Evolutionary conservation across 92 coral and sea anemone species (phyloP).

Genomic region (Porites evermanni): DNA sequence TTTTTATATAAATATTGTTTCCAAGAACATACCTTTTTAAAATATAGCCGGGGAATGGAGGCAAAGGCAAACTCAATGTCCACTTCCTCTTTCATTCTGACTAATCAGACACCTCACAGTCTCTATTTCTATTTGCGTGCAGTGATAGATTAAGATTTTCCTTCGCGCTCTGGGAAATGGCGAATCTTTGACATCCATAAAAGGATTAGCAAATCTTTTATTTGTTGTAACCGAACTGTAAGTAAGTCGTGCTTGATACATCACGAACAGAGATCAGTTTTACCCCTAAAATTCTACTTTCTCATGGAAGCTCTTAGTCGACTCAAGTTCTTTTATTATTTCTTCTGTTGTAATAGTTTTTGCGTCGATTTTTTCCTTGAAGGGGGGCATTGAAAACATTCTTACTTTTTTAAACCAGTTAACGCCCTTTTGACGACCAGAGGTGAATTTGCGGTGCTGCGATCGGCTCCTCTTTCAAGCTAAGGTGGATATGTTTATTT

Average conservation of each 20-base stretch:
- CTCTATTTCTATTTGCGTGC: not conserved
- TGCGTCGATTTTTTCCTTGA: not conserved
- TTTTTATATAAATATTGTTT: not conserved
- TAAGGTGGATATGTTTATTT: not conserved
- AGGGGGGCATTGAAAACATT: conserved; percentile 40
- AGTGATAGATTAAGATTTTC: not conserved
- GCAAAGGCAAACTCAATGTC: not conserved
- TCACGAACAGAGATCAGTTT: conserved; percentile 11
- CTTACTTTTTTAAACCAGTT: conserved; percentile 44
- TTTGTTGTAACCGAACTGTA: not conserved
- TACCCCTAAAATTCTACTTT: no score
- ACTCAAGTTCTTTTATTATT: not conserved
- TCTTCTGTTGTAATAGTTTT: not conserved
- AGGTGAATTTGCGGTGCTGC: not conserved
- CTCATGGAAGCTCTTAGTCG: no score
- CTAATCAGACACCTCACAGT: not conserved
- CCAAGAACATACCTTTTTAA: not conserved
- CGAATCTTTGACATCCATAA: conserved; percentile 9
- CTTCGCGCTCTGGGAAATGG: conserved; percentile 15
- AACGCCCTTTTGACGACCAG: not conserved
- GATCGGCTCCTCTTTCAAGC: not conserved
- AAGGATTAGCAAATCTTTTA: conserved; percentile 24
- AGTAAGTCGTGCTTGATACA: not conserved
- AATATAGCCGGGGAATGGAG: not conserved
- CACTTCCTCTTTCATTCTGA: not conserved